Evolutionary conservation across 2,797 vertebrate species (phyloP).

Genomic region (Taeniopygia guttata): DNA sequence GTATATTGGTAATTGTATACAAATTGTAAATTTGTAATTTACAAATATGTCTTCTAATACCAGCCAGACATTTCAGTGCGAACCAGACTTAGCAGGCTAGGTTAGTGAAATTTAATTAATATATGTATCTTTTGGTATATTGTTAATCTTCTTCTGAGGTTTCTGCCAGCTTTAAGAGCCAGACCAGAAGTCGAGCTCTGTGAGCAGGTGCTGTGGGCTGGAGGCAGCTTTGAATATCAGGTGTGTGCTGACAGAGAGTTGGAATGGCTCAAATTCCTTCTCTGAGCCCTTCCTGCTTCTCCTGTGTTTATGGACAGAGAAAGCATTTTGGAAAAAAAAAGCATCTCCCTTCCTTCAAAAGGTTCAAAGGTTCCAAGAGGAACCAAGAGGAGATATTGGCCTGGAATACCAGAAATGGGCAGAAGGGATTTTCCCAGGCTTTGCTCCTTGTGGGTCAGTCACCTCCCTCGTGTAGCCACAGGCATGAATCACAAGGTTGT

Average conservation of each 20-base stretch:
- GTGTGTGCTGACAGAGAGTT: neutral
- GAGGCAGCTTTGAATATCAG: neutral
- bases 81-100: neutral
- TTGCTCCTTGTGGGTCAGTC: neutral
- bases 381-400: rapidly evolving
- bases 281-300: neutral
- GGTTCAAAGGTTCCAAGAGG: too few species aligned
- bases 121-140: neutral
- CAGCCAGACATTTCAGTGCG: neutral
- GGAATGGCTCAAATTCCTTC: neutral
- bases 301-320: neutral
- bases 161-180: neutral
- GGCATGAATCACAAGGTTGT: neutral
- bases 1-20: neutral
- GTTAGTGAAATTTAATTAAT: neutral
- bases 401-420: neutral
- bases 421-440: neutral
- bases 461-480: rapidly evolving
- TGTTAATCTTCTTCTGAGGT: neutral
- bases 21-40: neutral
- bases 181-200: neutral
- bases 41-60: neutral
- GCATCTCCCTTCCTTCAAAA: neutral
- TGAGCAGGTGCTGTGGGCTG: neutral
- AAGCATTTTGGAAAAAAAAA: neutral